These are phyloP conservation scores for Zophobas morio DNA, from an alignment of 1,140 invertebrate species.

Conservation along the genomic window DNA sequence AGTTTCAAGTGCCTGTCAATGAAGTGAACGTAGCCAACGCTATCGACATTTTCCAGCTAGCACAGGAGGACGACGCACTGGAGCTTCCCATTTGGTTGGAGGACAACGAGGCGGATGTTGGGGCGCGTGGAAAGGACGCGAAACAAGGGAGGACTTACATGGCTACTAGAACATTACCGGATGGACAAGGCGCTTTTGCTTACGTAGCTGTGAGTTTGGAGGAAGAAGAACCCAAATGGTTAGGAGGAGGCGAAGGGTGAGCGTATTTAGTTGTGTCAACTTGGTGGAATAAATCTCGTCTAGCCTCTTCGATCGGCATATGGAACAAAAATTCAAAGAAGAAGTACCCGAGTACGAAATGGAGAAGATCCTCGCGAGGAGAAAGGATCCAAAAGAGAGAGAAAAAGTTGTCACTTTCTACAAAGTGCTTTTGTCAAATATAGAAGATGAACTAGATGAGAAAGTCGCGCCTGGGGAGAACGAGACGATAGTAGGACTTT, in stretches of 20 bases:
- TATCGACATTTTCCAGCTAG: constrained; percentile 57
- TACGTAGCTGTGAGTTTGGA: constrained; percentile 63
- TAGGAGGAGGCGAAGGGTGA: constrained; percentile 63
- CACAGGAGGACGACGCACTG: constrained; percentile 18
- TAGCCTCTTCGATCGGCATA: constrained; percentile 58
- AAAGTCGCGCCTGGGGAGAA: constrained; percentile 57
- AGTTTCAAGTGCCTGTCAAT: constrained; percentile 62
- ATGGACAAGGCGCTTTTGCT: constrained; percentile 67
- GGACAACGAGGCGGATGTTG: constrained; percentile 56
- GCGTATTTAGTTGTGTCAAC: background rate
- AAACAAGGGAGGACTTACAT: constrained; percentile 66
- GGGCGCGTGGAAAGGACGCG: constrained; percentile 50
- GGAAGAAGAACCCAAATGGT: constrained; percentile 59
- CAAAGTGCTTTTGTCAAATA: constrained; percentile 65
- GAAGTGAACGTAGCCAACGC: constrained; percentile 63
- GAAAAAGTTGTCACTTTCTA: constrained; percentile 65
- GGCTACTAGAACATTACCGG: constrained; percentile 65
- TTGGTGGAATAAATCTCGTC: background rate
- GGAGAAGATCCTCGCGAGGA: constrained; percentile 63
- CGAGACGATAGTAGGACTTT: constrained; percentile 61
- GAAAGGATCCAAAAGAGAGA: constrained; percentile 64
- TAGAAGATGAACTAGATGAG: constrained; percentile 64
- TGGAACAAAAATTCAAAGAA: constrained; percentile 60
- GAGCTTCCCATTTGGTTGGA: constrained; percentile 61
- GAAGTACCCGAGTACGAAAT: constrained; percentile 63